phyloP scores from a whole-genome alignment of 2,888 invertebrate genomes.

The Crepidodera aurea region DNA sequence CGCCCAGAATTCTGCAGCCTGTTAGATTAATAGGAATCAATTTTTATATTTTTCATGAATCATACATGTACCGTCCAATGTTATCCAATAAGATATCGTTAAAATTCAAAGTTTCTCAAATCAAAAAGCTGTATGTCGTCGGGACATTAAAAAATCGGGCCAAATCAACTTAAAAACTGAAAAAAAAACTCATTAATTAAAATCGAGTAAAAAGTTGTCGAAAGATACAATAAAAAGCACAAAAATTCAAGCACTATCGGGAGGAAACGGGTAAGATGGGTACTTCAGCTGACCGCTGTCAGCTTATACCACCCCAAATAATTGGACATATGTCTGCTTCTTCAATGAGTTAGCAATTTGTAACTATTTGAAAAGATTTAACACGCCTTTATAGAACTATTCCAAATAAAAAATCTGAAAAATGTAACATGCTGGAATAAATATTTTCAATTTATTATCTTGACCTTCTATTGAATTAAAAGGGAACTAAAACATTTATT shows the following conservation, averaged over 20 bases:
- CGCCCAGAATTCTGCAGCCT: too few species aligned
- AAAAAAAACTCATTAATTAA: not conserved
- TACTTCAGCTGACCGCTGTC: slow-evolving; percentile 44
- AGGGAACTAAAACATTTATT: too few species aligned
- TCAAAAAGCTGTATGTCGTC: not conserved
- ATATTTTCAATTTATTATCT: too few species aligned
- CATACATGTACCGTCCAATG: not conserved
- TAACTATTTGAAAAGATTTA: too few species aligned
- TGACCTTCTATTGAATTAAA: too few species aligned
- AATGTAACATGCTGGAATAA: too few species aligned
- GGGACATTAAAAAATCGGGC: not conserved
- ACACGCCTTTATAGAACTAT: too few species aligned
- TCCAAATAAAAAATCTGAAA: too few species aligned
- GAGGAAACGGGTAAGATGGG: slow-evolving; percentile 31
- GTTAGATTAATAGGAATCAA: too few species aligned
- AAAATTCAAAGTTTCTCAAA: slow-evolving; percentile 5
- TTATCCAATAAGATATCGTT: not conserved
- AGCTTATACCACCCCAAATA: not conserved
- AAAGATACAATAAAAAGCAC: slow-evolving; percentile 38
- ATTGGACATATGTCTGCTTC: not conserved
- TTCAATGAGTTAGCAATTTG: too few species aligned
- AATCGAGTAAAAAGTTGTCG: not conserved
- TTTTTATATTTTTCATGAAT: not conserved
- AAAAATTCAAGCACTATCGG: slow-evolving; percentile 44
- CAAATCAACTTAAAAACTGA: not conserved